phyloP scores from a whole-genome alignment of 2,888 invertebrate species.

The Augochlorella aurata region DNA sequence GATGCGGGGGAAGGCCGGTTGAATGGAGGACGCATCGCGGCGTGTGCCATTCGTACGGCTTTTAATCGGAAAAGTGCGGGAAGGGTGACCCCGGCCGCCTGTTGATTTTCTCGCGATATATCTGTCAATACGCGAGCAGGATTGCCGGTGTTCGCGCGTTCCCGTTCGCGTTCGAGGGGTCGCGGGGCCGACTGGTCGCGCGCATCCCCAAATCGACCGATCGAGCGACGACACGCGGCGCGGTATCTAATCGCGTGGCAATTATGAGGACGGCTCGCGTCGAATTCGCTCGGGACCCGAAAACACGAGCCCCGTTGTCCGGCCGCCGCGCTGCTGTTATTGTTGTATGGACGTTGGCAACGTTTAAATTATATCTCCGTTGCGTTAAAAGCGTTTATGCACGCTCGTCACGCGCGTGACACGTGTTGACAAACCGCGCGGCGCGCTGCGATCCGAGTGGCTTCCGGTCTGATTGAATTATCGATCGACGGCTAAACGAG shows the following conservation, averaged over 20 bases:
- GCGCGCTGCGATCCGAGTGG: background rate
- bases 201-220: constrained; percentile 48
- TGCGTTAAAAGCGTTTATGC: constrained; percentile 34
- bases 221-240: constrained; percentile 31
- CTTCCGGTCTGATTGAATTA: constrained; percentile 28
- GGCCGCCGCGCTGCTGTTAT: constrained; percentile 13
- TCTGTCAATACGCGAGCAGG: constrained; percentile 58
- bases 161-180: background rate
- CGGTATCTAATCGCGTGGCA: constrained; percentile 62
- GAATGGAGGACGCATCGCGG: constrained; percentile 25
- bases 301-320: background rate
- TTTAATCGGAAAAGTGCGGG: constrained; percentile 71
- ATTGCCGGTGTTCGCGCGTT: background rate
- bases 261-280: constrained; percentile 52
- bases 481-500: constrained; percentile 4
- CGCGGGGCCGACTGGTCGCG: background rate
- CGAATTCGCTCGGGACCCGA: background rate
- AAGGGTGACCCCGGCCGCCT: constrained; percentile 72
- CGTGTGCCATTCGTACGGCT: constrained; percentile 36
- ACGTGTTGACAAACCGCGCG: constrained; percentile 31
- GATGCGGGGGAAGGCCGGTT: background rate
- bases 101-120: constrained; percentile 73
- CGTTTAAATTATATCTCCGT: constrained; percentile 38
- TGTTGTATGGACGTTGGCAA: constrained; percentile 6
- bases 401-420: constrained; percentile 22